Conservation (phyloP, 2,888 invertebrate genomes). For the Endomychus coccineus region DNA sequence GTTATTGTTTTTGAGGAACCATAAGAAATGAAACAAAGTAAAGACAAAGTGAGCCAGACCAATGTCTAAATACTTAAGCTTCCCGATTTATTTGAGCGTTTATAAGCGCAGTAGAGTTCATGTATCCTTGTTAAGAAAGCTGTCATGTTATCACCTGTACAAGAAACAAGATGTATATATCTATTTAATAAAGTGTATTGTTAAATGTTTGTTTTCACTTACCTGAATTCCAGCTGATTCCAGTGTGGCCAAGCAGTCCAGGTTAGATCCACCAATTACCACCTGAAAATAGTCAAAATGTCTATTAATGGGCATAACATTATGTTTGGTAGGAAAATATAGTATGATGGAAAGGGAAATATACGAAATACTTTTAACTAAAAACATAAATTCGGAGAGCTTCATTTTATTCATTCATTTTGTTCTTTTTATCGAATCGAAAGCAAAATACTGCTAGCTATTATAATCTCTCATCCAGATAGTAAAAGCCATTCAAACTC, state of each 20-base stretch:
- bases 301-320: too few species aligned
- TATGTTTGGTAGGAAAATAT: too few species aligned
- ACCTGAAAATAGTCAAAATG: too few species aligned
- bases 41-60: constrained; percentile 8
- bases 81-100: constrained; percentile 32
- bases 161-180: constrained; percentile 40
- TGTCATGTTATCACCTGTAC: constrained; percentile 36
- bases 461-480: too few species aligned
- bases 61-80: constrained; percentile 27
- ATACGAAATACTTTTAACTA: too few species aligned
- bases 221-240: constrained; percentile 59
- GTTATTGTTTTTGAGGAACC: too few species aligned
- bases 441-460: too few species aligned
- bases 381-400: too few species aligned
- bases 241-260: constrained; percentile 63
- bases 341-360: too few species aligned
- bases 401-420: too few species aligned
- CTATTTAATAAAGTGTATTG: constrained; percentile 44
- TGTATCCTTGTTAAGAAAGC: constrained; percentile 31
- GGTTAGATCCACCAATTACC: constrained; percentile 71
- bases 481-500: too few species aligned
- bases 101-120: constrained; percentile 29
- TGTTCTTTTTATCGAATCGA: too few species aligned
- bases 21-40: constrained; percentile 6
- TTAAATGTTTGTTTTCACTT: constrained; percentile 43